phyloP scores from a whole-genome alignment of 2,113 vertebrate genomes.

The Rhabdornis inornatus region DNA sequence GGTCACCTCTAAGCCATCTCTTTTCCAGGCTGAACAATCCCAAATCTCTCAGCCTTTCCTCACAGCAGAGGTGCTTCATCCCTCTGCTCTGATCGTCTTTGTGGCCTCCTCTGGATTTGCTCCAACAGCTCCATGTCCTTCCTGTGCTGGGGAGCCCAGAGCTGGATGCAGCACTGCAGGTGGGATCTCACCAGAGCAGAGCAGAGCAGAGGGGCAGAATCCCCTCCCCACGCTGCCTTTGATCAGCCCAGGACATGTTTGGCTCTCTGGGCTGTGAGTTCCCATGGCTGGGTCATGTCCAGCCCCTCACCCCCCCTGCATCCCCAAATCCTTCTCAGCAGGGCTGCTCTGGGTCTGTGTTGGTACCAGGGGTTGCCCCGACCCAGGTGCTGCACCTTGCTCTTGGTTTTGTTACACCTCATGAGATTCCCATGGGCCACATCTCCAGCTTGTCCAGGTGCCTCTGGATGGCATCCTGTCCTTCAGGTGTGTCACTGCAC shows the following conservation, averaged over 20 bases:
- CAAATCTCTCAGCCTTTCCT: neutral
- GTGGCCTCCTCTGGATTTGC: neutral
- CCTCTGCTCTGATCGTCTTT: neutral
- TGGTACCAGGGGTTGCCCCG: accelerated
- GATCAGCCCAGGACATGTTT: neutral
- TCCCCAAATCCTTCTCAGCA: neutral
- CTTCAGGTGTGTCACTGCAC: neutral
- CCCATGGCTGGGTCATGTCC: neutral
- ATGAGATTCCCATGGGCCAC: neutral
- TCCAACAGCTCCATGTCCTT: neutral
- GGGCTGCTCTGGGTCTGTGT: neutral
- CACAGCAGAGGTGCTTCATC: neutral
- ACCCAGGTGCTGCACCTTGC: neutral
- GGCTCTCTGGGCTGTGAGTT: neutral
- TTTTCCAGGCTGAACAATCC: neutral
- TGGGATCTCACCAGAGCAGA: neutral
- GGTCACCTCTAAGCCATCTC: neutral
- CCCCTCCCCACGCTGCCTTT: neutral
- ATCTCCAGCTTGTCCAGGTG: neutral
- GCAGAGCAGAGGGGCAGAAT: neutral
- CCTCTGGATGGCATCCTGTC: neutral
- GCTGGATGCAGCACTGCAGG: neutral
- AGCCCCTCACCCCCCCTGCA: neutral
- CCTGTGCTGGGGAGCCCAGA: neutral
- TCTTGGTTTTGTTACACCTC: neutral